Percentiles rank a stretch among this genome's conserved stretches.
Conservation (phyloP, 2,797 vertebrate genomes). For the Paramormyrops hopkinsi region DNA sequence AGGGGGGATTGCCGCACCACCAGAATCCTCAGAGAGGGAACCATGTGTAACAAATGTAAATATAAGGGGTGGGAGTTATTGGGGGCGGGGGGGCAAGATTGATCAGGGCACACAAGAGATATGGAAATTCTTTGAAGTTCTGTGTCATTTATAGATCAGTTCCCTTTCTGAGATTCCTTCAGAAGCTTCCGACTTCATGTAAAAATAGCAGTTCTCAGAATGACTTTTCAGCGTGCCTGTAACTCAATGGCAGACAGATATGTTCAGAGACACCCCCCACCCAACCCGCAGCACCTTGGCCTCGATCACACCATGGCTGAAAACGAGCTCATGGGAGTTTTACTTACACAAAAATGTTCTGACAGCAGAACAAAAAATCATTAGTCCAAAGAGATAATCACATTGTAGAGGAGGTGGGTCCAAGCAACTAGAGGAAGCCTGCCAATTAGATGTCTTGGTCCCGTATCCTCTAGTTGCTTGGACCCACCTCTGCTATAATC, state of each 20-base stretch:
- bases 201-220: neutral
- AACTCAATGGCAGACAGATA: neutral
- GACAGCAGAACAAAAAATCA: neutral
- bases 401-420: neutral
- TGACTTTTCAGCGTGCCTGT: neutral
- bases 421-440: neutral
- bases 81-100: neutral
- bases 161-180: neutral
- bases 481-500: neutral
- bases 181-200: neutral
- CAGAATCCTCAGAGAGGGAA: neutral
- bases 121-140: neutral
- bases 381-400: neutral
- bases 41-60: conserved; percentile 5
- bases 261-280: neutral
- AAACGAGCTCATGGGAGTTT: neutral
- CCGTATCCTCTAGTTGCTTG: neutral
- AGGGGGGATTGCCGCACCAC: neutral
- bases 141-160: neutral
- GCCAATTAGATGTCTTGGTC: neutral
- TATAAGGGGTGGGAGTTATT: neutral
- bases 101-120: neutral
- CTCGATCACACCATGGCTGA: neutral
- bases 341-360: neutral
- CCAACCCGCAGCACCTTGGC: neutral